phyloP scores from a whole-genome alignment of 2,888 invertebrate genomes.

The Yponomeuta evonymella region DNA sequence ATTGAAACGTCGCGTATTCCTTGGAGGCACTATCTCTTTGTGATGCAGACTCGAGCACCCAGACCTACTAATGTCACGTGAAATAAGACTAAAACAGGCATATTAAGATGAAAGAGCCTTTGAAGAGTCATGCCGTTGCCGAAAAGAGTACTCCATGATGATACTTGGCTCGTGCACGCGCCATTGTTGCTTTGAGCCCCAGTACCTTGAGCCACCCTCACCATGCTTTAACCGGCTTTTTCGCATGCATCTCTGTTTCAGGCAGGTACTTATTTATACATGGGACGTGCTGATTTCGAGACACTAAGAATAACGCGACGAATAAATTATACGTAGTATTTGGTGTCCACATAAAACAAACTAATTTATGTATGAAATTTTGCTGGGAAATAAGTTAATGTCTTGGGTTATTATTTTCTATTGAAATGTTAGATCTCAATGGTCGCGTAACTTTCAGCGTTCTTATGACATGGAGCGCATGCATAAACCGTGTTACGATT shows the following conservation, averaged over 20 bases:
- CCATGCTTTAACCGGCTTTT: background rate
- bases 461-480: no score
- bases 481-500: no score
- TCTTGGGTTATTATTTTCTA: no score
- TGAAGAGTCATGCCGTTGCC: constrained; percentile 48
- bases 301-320: background rate
- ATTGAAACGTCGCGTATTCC: background rate
- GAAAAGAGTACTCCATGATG: constrained; percentile 45
- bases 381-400: no score
- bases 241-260: background rate
- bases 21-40: background rate
- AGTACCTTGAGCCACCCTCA: background rate
- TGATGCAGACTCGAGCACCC: constrained; percentile 17
- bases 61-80: constrained; percentile 59
- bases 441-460: no score
- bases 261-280: background rate
- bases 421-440: no score
- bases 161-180: constrained; percentile 9
- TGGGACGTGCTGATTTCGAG: background rate
- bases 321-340: background rate
- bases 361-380: no score
- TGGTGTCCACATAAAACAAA: background rate
- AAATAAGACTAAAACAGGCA: constrained; percentile 70
- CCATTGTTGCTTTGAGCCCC: constrained; percentile 8
- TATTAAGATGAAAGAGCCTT: constrained; percentile 70